Evolutionary conservation across 2,797 vertebrate genomes (phyloP), one percentile per base, ranked within the genome.

Genomic region (Tenualosa thibaudeaui): DNA sequence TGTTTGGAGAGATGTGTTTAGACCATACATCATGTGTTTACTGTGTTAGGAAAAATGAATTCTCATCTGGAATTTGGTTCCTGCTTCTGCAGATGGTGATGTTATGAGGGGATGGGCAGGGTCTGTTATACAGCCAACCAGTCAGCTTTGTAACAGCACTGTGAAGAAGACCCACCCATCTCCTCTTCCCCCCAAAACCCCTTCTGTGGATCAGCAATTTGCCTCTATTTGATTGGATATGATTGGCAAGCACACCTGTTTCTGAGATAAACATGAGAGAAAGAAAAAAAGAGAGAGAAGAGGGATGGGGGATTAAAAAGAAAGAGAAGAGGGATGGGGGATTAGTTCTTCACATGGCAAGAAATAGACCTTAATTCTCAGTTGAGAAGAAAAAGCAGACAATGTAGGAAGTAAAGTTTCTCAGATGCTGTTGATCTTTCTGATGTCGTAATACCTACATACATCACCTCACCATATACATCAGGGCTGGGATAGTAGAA

Each of bases 201-300:
- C 65, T 37, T 71, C 12, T 37, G 26, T 71, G 65, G 65, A 71
- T 37, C 3, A 37, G 65, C 31, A 31, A 13, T 71, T 37, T 31
- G 31, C n/a, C 26, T 2, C 2, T 31, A 26, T 68, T 68, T 68
- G 65, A 68, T 68, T 71, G 13, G 31, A 31, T 78, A 22, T 78
- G 71, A 78, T 78, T 78, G 40, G 71, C 71, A 78, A 43, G 37
- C 17, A 19, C 71, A 46, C 71, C 71, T 78, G 71, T 78, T 78
- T 75, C 37, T 40, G 68, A 40, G 68, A 43, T 12, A 75, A 75
- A 75, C 68, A 75, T 40, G 37, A 40, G 31, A 17, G 37, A 75
- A 22, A 75, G 2, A 75, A 5, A 19, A 40, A 78, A 43, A 13
- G 40, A 12, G 31, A n/a, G n/a, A n/a, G n/a, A 15, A 15, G 68